Evolutionary conservation across 2,113 vertebrate species (phyloP).

Genomic region (Micronycteris hirsuta): DNA sequence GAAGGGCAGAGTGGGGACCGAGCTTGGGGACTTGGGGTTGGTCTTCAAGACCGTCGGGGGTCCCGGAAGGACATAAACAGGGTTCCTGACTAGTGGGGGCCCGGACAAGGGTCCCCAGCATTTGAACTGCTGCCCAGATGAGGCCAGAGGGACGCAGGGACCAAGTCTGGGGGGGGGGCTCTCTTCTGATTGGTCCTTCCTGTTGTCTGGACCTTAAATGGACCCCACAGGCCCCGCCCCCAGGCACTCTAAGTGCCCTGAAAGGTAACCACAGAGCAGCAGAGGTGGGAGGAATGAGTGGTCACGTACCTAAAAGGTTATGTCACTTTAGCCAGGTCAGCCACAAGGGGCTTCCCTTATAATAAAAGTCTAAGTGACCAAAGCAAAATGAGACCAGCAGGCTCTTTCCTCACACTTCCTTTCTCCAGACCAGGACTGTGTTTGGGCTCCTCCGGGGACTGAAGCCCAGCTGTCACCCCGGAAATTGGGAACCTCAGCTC

Average conservation of each 20-base stretch:
- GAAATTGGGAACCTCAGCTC: not conserved
- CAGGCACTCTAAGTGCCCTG: not conserved
- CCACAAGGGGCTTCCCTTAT: accelerated
- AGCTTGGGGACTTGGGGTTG: accelerated
- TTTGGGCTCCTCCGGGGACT: not conserved
- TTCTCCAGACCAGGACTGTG: no score
- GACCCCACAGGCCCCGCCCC: accelerated
- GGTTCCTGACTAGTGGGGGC: not conserved
- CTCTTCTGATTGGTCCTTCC: not conserved
- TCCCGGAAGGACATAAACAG: not conserved
- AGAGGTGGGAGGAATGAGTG: not conserved
- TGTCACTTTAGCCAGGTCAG: not conserved
- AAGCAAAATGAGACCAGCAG: not conserved
- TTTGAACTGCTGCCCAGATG: not conserved
- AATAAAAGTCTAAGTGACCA: not conserved
- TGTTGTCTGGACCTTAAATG: accelerated
- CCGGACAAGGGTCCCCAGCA: not conserved
- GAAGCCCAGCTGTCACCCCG: not conserved
- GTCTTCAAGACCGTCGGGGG: not conserved
- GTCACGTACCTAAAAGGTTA: not conserved
- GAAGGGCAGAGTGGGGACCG: accelerated
- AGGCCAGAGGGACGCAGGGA: not conserved
- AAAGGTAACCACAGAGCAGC: not conserved
- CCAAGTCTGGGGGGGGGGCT: accelerated
- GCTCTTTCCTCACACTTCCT: not conserved